Base-by-base conservation (phyloP, 2,113 vertebrate genomes). In the Calyptomena viridis region DNA sequence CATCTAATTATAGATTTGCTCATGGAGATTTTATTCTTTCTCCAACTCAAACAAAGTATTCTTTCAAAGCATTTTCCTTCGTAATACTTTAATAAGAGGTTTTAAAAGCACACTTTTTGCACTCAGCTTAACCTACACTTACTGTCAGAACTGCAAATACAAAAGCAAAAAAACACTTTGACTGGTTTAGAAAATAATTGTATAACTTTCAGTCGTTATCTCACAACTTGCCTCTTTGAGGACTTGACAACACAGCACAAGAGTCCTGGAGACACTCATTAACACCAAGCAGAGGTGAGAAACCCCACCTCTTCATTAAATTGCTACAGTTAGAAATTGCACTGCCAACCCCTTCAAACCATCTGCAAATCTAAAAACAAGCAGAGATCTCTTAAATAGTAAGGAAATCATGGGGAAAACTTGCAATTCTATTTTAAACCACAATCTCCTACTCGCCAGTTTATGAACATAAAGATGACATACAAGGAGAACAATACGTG, bases 1-100 rank as follows among this genome's bases (percentile, higher is more conserved):
- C 31, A 56, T 74, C 84, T 94, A 93, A 94, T 93, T 87, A 85
- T 31, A 93, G 66, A 49, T 39, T 76, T 89, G 31, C 72, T 76
- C 64, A 28, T 7, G 8, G 30, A 88, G 46, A 71, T 40, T 14
- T 87, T 60, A 91, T n/a, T 87, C 30, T 66, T 78, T 72, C 84
- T 68, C 33, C 27, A 53, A 53, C n/a, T 5, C 50, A 33, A 93
- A 90, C 21, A 75, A 14, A 91, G 39, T 68, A 27, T 42, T 85
- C 30, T 80, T 84, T 58, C 58, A 87, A 87, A 89, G 74, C 42
- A 62, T 89, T 87, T 84, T 87, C 69, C 71, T 37, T 76, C 71
- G 55, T 22, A 71, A 58, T 42, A 85, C 30, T 76, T 84, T 10
- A 72, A n/a, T 59, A 60, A 69, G 25, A 76, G 22, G 50, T 77